Evolutionary conservation across 1,140 invertebrate species (phyloP).

Genomic region (Heliconius congener): DNA sequence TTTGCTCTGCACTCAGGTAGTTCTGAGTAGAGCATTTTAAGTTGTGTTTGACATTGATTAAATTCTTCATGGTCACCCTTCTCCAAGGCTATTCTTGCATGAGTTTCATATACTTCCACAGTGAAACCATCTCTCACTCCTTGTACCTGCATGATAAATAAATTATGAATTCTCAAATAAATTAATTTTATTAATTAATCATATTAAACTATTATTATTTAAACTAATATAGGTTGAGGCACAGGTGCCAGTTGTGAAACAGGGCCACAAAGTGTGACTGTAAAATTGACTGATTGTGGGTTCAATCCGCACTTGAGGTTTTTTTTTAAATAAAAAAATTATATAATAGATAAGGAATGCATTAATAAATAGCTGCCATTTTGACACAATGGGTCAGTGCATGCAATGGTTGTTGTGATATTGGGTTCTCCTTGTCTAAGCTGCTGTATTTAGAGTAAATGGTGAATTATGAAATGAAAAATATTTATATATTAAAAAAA

Average conservation of each 20-base stretch:
- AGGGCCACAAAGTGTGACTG: too few species aligned
- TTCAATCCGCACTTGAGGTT: too few species aligned
- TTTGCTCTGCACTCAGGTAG: constrained; percentile 84
- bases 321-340: too few species aligned
- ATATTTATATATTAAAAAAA: neutral
- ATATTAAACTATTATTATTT: neutral
- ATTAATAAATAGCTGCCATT: too few species aligned
- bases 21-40: constrained; percentile 94
- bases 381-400: too few species aligned
- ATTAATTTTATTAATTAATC: neutral
- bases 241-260: too few species aligned
- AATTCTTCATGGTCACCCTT: constrained; percentile 99
- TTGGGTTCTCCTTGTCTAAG: too few species aligned
- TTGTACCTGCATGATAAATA: constrained; percentile 86
- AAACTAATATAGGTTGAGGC: neutral
- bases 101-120: constrained; percentile 98
- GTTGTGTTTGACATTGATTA: constrained; percentile 99
- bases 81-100: constrained; percentile 97
- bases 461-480: too few species aligned
- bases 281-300: too few species aligned
- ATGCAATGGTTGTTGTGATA: too few species aligned
- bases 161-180: neutral
- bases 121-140: constrained; percentile 96
- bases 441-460: too few species aligned
- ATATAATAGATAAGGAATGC: too few species aligned